phyloP scores from a whole-genome alignment of 2,797 vertebrate species.

The Pyrrhura leucotis region DNA sequence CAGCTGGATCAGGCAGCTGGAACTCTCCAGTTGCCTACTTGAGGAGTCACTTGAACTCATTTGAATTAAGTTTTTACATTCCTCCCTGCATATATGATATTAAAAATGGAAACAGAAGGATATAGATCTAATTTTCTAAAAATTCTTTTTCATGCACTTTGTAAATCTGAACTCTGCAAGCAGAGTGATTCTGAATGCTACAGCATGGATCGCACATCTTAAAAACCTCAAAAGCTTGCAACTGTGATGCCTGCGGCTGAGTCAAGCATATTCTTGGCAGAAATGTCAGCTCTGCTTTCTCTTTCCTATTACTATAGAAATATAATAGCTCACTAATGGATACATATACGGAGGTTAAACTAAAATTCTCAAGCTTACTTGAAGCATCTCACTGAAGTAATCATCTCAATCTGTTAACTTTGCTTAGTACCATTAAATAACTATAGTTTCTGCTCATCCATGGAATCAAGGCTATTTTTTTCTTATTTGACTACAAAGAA shows the following conservation, averaged over 20 bases:
- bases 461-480: neutral
- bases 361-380: neutral
- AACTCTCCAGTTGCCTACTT: neutral
- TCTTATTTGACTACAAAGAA: neutral
- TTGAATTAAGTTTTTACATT: neutral
- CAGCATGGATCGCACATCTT: neutral
- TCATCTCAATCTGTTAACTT: neutral
- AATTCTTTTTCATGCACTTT: neutral
- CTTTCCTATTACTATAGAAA: neutral
- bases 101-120: neutral
- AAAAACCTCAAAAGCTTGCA: neutral
- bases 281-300: neutral
- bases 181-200: neutral
- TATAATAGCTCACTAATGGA: neutral
- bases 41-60: neutral
- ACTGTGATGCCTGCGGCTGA: neutral
- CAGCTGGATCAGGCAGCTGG: neutral
- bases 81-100: neutral
- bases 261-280: neutral
- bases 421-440: neutral
- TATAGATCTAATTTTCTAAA: neutral
- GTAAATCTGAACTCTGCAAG: neutral
- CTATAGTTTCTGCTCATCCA: neutral
- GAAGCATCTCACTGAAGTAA: slow-evolving; percentile 4
- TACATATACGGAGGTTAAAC: neutral